Evolutionary conservation across 2,888 invertebrate species (phyloP), one percentile per base, ranked within the genome.

Genomic region (Cantharis rufa): DNA sequence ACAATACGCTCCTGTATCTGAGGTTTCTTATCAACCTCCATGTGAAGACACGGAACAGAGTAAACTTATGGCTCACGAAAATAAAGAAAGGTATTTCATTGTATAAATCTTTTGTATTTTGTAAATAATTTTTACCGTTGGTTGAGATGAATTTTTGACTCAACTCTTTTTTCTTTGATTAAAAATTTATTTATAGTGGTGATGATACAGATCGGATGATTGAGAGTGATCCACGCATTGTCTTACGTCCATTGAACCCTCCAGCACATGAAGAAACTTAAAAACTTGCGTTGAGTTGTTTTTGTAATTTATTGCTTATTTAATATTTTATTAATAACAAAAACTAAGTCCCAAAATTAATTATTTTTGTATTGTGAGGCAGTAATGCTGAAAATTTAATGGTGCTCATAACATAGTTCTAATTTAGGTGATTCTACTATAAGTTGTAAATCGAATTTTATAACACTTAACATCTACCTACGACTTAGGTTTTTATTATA

Each of bases 181-280:
- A 16, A 62, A 62, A 27, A n/a, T 63, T 80, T 72, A 11, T 79
- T 81, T 84, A 27, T 74, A 88, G 87, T 62, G 87, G 86, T 84
- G 94, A 94, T 86, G 94, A 94, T 86, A 93, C 93, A 82, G 94
- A 94, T 86, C 92, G 93, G 82, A 94, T 94, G 93, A 89, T 94
- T 82, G 94, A 94, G 85, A 92, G 92, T 28, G 92, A 94, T 85
- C 94, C 94, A 72, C 87, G 92, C 83, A 92, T 92, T 83, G 91
- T 92, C 27, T 87, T 92, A 70, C 90, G 91, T 83, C 93, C 94
- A 18, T 89, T 93, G 80, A 93, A 93, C 87, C 83, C 85, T 61
- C 83, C 86, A 63, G 89, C 90, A 79, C 89, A 90, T 71, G 91
- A 91, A 84, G 91, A 91, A 83, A 90, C 90, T 80, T 86, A 85